phyloP scores from a whole-genome alignment of 2,888 invertebrate genomes.

The Stenoptilia bipunctidactyla region DNA sequence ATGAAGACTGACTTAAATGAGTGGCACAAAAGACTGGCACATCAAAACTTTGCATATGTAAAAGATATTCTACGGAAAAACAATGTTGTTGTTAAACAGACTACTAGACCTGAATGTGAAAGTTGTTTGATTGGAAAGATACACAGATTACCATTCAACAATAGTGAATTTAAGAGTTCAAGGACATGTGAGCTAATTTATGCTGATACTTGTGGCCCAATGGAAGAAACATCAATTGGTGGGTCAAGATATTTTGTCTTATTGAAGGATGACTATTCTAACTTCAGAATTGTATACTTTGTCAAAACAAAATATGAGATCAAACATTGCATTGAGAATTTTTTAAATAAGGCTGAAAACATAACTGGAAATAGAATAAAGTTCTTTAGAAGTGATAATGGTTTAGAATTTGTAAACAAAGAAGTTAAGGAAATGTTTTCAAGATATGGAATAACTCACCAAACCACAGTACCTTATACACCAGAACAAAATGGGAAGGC shows the following conservation, averaged over 20 bases:
- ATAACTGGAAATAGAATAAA: conserved; percentile 17
- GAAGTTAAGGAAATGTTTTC: conserved; percentile 12
- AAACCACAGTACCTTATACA: conserved; percentile 14
- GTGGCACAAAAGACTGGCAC: conserved; percentile 16
- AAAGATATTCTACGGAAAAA: conserved; percentile 10
- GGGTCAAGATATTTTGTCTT: conserved; percentile 12
- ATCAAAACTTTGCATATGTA: conserved; percentile 15
- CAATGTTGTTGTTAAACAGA: conserved; percentile 1
- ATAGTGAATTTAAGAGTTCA: conserved; percentile 4
- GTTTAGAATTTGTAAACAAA: conserved; percentile 18
- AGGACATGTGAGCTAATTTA: conserved; percentile 12
- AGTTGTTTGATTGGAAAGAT: conserved; percentile 12
- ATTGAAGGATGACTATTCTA: conserved; percentile 13
- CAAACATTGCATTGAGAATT: conserved; percentile 7
- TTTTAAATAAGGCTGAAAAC: conserved; percentile 14
- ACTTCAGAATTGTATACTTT: conserved; percentile 13
- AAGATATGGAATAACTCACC: conserved; percentile 18
- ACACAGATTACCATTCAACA: conserved; percentile 10
- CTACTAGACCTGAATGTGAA: neutral
- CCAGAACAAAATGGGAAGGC: conserved; percentile 16
- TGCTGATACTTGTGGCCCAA: conserved; percentile 9
- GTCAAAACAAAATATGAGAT: conserved; percentile 11
- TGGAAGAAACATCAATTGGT: conserved; percentile 12
- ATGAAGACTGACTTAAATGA: conserved; percentile 7
- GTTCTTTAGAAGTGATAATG: conserved; percentile 19